These are phyloP conservation scores for Octomys mimax DNA, from an alignment of 2,797 vertebrate species.

Conservation along the genomic window DNA sequence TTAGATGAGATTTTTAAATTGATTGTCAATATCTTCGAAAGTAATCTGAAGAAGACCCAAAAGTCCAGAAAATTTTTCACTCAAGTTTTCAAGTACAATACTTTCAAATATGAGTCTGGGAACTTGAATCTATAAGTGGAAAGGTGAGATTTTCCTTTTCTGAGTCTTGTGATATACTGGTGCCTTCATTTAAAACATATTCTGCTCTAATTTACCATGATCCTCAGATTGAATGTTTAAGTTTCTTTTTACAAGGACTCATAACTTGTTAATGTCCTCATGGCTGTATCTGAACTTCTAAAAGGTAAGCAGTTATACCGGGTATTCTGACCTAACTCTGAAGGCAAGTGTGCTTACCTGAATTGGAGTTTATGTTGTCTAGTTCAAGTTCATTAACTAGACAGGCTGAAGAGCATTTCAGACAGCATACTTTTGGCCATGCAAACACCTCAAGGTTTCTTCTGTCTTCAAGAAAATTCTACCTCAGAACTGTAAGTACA, in stretches of 20 bases:
- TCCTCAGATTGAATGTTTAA: conserved; percentile 89
- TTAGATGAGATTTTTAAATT: too few species aligned
- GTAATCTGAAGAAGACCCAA: too few species aligned
- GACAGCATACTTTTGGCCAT: conserved; percentile 86
- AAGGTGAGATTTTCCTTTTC: conserved; percentile 26
- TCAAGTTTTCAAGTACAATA: too few species aligned
- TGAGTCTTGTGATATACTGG: conserved; percentile 35
- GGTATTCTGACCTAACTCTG: conserved; percentile 65
- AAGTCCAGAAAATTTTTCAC: too few species aligned
- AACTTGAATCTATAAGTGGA: too few species aligned
- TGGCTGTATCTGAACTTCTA: conserved; percentile 67
- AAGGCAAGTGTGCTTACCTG: conserved; percentile 59
- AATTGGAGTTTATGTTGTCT: conserved; percentile 91
- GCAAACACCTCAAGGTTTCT: conserved; percentile 93
- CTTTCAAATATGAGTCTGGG: too few species aligned
- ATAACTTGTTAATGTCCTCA: conserved; percentile 90
- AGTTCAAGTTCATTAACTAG: conserved; percentile 89
- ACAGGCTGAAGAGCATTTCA: background rate
- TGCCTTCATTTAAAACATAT: conserved; percentile 90
- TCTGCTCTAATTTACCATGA: conserved; percentile 95
- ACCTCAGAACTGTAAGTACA: conserved; percentile 88
- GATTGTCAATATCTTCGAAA: too few species aligned
- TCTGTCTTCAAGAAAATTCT: conserved; percentile 93
- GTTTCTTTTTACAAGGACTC: conserved; percentile 91
- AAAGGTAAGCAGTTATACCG: conserved; percentile 87